Evolutionary conservation across 2,797 vertebrate genomes (phyloP).

Genomic region (Stomatorhinus walkeri): DNA sequence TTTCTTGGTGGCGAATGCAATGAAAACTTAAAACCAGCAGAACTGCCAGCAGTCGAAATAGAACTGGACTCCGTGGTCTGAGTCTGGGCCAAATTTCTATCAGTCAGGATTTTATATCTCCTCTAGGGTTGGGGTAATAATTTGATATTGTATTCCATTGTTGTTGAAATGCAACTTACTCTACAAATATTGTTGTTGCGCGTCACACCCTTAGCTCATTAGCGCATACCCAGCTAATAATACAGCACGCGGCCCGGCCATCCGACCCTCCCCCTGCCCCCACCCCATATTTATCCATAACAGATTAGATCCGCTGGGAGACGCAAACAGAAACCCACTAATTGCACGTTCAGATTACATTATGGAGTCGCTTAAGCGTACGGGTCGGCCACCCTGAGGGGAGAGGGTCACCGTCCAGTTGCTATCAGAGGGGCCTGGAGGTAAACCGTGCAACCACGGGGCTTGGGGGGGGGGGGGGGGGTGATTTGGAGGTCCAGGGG

Average conservation of each 20-base stretch:
- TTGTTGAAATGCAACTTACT: constrained; percentile 23
- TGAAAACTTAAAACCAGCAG: background rate
- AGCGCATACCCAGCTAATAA: constrained; percentile 58
- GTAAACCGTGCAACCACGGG: constrained; percentile 23
- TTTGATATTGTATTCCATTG: background rate
- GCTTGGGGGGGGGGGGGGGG: constrained; percentile 40
- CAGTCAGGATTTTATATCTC: constrained; percentile 31
- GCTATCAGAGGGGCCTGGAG: background rate
- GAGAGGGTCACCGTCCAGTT: background rate
- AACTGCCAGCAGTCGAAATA: constrained; percentile 26
- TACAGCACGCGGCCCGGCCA: constrained; percentile 41
- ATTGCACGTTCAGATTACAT: background rate
- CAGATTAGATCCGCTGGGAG: constrained; percentile 59
- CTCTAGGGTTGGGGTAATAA: constrained; percentile 34
- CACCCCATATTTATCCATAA: constrained; percentile 51
- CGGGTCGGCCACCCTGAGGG: background rate
- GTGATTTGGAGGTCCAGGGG: constrained; percentile 53
- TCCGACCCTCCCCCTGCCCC: constrained; percentile 52
- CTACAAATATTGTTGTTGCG: constrained; percentile 53
- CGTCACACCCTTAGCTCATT: constrained; percentile 59
- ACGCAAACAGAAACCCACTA: constrained; percentile 34
- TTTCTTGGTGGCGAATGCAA: constrained; percentile 10
- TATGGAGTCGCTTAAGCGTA: background rate
- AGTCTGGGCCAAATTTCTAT: constrained; percentile 12
- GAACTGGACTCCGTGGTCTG: constrained; percentile 29